Evolutionary conservation across 2,113 vertebrate species (phyloP).

Genomic region (Anoplopoma fimbria): DNA sequence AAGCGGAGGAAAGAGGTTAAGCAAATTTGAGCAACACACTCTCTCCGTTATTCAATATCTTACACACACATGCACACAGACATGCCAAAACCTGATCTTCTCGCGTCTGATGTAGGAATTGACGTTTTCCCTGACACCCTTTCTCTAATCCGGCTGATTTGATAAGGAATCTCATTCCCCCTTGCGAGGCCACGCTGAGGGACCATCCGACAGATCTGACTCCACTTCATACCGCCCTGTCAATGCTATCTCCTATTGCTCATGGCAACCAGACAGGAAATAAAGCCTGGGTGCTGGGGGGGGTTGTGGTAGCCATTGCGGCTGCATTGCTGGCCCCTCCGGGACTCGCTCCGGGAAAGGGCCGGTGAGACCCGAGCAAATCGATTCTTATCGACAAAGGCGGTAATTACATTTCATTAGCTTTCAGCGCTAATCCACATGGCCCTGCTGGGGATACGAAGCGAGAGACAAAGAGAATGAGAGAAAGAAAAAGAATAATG

Average conservation of each 20-base stretch:
- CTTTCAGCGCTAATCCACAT: constrained; percentile 79
- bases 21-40: neutral
- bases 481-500: constrained; percentile 34
- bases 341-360: constrained; percentile 61
- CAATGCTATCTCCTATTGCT: constrained; percentile 80
- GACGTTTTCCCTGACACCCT: constrained; percentile 66
- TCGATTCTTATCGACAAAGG: constrained; percentile 80
- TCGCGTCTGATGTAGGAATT: constrained; percentile 55
- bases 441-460: constrained; percentile 60
- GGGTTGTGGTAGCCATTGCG: constrained; percentile 7
- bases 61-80: constrained; percentile 21
- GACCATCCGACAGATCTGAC: constrained; percentile 76
- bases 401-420: constrained; percentile 85
- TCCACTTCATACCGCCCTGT: constrained; percentile 75
- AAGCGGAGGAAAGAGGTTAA: neutral
- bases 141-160: constrained; percentile 79
- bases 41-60: neutral
- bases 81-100: constrained; percentile 41
- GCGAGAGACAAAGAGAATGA: constrained; percentile 54
- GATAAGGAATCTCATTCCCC: constrained; percentile 81
- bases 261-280: constrained; percentile 75
- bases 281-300: constrained; percentile 43
- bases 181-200: constrained; percentile 49
- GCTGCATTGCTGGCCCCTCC: constrained; percentile 20
- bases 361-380: constrained; percentile 61